Percentiles rank a stretch among this genome's conserved stretches.
Conservation (phyloP, 2,888 invertebrate species). For the Maniola hyperantus region DNA sequence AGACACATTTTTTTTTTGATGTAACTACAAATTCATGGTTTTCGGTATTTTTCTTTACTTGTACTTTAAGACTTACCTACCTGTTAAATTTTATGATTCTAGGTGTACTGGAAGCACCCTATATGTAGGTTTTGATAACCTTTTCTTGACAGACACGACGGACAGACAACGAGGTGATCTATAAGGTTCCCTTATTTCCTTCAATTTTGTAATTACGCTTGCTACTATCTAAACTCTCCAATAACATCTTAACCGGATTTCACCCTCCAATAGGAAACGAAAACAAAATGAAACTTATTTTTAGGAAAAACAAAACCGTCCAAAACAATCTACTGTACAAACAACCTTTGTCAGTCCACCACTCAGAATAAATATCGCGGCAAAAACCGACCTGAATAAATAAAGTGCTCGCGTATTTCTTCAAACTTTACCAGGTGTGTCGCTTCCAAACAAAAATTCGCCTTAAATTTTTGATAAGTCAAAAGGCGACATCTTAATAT, state of each 20-base stretch:
- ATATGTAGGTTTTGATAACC: no score
- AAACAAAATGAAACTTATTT: neutral
- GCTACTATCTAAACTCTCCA: neutral
- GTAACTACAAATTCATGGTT: no score
- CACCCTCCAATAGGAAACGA: neutral
- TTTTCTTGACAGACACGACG: no score
- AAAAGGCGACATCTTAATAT: no score
- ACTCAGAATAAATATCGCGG: conserved; percentile 22
- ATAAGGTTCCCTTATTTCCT: no score
- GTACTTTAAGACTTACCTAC: no score
- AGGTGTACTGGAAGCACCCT: no score
- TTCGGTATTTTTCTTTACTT: no score
- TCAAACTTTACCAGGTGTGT: conserved; percentile 14
- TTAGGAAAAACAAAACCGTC: conserved; percentile 3
- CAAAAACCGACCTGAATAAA: conserved; percentile 24
- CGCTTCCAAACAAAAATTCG: neutral
- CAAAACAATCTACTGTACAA: conserved; percentile 18
- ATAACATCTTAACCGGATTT: neutral
- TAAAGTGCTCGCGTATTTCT: conserved; percentile 10
- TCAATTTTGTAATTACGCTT: no score
- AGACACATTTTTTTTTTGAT: no score
- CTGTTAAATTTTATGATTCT: no score
- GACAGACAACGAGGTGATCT: no score
- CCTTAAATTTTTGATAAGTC: neutral
- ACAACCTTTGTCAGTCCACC: conserved; percentile 10